Evolutionary conservation across 1,140 invertebrate species (phyloP).

Genomic region (Ganaspis sp.): DNA sequence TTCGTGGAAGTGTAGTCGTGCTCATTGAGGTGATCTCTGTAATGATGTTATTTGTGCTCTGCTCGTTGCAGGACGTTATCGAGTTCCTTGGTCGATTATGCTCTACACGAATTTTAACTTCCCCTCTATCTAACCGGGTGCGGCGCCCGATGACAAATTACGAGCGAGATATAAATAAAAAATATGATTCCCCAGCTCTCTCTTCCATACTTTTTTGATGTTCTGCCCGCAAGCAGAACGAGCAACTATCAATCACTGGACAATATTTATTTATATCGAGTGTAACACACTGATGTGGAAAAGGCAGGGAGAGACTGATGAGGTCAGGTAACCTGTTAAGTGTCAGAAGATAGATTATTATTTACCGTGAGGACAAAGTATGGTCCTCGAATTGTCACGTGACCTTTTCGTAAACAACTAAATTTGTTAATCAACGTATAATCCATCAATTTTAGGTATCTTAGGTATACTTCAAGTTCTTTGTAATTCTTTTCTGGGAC

Average conservation of each 20-base stretch:
- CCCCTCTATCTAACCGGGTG: slow-evolving; percentile 18
- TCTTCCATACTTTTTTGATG: slow-evolving; percentile 42
- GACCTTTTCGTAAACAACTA: not conserved
- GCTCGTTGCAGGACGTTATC: slow-evolving; percentile 20
- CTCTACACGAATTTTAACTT: slow-evolving; percentile 27
- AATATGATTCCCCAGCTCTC: not conserved
- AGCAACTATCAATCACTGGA: slow-evolving; percentile 62
- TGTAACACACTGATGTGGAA: slow-evolving; percentile 8
- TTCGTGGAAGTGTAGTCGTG: not conserved
- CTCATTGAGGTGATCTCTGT: slow-evolving; percentile 1
- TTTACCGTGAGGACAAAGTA: not conserved
- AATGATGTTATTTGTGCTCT: slow-evolving; percentile 25
- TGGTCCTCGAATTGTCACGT: not conserved
- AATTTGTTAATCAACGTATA: too few species aligned
- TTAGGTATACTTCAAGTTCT: too few species aligned
- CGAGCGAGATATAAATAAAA: slow-evolving; percentile 35
- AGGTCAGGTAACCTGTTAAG: slow-evolving; percentile 24
- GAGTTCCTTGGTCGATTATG: slow-evolving; percentile 7
- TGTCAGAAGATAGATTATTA: slow-evolving; percentile 10
- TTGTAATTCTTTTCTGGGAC: too few species aligned
- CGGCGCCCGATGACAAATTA: slow-evolving; percentile 62
- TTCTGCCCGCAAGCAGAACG: slow-evolving; percentile 48
- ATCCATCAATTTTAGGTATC: too few species aligned
- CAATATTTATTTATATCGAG: slow-evolving; percentile 68
- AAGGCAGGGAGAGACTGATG: not conserved